Evolutionary conservation across 2,113 vertebrate species (phyloP), one percentile per base, ranked within the genome.

Genomic region (Pelusios castaneus): DNA sequence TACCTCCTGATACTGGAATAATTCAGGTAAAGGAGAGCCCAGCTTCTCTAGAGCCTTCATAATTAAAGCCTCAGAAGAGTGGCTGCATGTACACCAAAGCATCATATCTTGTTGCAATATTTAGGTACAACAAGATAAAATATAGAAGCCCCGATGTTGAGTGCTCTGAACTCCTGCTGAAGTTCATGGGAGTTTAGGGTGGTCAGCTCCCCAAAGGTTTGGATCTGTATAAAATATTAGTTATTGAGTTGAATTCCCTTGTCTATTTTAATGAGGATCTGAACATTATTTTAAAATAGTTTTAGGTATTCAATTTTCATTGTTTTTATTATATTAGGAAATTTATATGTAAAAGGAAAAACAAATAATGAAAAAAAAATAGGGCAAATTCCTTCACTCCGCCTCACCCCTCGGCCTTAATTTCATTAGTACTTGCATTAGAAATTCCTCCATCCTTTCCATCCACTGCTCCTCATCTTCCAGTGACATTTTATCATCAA

Each of bases 251-350:
- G 70, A 73, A 73, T 41, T 38, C 38, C 38, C 70, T 43, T 43
- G 11, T 73, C 24, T 73, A 73, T 43, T 67, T 67, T 67, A 67
- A 67, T 8, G 34, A 67, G 34, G 34, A 4, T 21, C 60, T 31
- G 38, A 73, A 43, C 3, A 11, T n/a, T 84, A 67, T 49, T 85
- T 85, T 84, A n/a, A 27, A 6, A 2, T 34, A 55, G 84, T 78
- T 94, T 5, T 56, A 81, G 63, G 75, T 9, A 80, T 83, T 76
- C n/a, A 0, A 3, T 76, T 84, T 84, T 34, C 75, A 70, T 38
- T 17, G 31, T 78, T 63, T 76, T 63, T 5, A 29, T 34, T 0
- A 0, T n/a, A 10, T 29, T 60, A 54, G 83, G 54, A 80, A 0
- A 5, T 49, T 17, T n/a, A 16, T 5, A 31, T 73, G 38, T 21